phyloP scores from a whole-genome alignment of 2,888 invertebrate species.

The Idaea dimidiata region DNA sequence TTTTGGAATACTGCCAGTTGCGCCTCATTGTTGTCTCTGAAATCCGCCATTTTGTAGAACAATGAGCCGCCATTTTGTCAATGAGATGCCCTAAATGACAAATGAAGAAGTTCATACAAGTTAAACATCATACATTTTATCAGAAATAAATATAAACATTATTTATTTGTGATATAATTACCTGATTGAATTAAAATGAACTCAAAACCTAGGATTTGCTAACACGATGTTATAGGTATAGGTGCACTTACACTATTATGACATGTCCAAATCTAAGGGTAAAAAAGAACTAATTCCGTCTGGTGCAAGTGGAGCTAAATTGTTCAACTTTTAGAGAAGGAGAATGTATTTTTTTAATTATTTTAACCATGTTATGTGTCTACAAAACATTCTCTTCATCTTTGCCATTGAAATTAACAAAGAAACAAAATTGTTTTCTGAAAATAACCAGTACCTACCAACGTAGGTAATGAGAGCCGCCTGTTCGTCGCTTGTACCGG shows the following conservation, averaged over 20 bases:
- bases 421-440: not conserved
- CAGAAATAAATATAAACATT: not conserved
- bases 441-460: not conserved
- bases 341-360: not conserved
- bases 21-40: slow-evolving; percentile 28
- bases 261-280: too few species aligned
- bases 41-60: slow-evolving; percentile 36
- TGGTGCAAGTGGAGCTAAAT: too few species aligned
- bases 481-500: not conserved
- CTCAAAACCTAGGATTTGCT: too few species aligned
- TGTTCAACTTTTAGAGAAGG: too few species aligned
- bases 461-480: not conserved
- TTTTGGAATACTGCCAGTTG: slow-evolving; percentile 42
- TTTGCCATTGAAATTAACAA: not conserved
- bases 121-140: too few species aligned
- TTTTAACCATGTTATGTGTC: not conserved
- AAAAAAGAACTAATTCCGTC: too few species aligned
- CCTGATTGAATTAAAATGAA: too few species aligned
- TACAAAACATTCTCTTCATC: not conserved
- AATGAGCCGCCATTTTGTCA: slow-evolving; percentile 42
- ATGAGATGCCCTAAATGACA: too few species aligned
- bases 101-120: too few species aligned
- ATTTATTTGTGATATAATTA: not conserved
- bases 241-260: too few species aligned
- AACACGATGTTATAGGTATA: too few species aligned